Conservation (phyloP, 2,888 invertebrate genomes). For the Tetrapedia diversipes region DNA sequence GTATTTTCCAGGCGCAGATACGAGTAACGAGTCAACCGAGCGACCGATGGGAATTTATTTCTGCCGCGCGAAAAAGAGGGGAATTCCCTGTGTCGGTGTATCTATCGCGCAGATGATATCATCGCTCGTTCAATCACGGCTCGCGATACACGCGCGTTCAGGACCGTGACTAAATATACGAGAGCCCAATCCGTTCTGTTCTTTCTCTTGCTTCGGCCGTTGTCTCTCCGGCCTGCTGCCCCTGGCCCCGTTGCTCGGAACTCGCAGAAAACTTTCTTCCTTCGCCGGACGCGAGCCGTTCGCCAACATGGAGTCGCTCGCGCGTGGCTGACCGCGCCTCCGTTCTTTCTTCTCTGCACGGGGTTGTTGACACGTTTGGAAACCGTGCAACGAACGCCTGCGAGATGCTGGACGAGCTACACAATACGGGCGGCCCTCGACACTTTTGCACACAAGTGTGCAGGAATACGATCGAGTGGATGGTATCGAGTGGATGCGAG, state of each 20-base stretch:
- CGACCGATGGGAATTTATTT: conserved; percentile 49
- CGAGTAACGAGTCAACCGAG: conserved; percentile 38
- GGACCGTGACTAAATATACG: conserved; percentile 26
- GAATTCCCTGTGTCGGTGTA: conserved; percentile 48
- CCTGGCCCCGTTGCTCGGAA: conserved; percentile 17
- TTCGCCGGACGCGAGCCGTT: not conserved
- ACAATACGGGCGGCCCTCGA: too few relatives aligned
- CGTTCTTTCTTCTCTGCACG: not conserved
- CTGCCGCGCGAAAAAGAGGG: conserved; percentile 29
- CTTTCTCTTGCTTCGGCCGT: not conserved
- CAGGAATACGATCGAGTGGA: too few relatives aligned
- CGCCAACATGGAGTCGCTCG: not conserved
- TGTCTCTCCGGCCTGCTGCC: not conserved
- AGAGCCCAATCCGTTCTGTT: conserved; percentile 11
- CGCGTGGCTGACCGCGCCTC: conserved; percentile 11
- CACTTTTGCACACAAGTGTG: too few relatives aligned
- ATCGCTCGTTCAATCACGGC: conserved; percentile 54
- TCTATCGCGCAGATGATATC: conserved; percentile 52
- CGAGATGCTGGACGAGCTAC: too few relatives aligned
- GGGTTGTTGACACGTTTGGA: not conserved
- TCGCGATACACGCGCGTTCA: conserved; percentile 30
- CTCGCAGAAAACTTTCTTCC: not conserved
- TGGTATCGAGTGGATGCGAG: too few relatives aligned
- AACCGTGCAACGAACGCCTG: not conserved
- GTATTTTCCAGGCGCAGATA: conserved; percentile 47